Conservation (phyloP, 2,113 vertebrate species). For the Pomatostomus ruficeps region DNA sequence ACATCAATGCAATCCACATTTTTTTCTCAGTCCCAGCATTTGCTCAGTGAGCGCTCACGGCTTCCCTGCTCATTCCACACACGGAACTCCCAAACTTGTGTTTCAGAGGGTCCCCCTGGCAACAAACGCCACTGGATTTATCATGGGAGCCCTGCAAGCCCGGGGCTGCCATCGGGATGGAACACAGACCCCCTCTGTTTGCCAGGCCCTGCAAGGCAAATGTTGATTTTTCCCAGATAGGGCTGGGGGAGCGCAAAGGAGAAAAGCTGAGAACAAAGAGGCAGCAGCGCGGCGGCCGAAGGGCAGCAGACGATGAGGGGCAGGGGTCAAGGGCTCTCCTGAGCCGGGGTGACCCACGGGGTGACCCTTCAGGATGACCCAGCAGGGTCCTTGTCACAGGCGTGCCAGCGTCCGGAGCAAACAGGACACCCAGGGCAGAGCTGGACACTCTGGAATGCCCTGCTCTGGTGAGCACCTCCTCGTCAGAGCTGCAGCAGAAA, state of each 20-base stretch:
- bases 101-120: neutral
- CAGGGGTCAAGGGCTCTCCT: neutral
- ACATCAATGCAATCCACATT: neutral
- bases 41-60: rapidly evolving
- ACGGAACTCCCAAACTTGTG: neutral
- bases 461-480: neutral
- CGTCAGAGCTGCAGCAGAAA: neutral
- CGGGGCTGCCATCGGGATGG: constrained; percentile 28
- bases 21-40: neutral
- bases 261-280: neutral
- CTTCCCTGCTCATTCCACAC: neutral
- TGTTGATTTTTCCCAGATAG: constrained; percentile 62
- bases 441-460: neutral
- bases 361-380: neutral
- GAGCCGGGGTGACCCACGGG: neutral
- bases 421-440: neutral
- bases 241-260: neutral
- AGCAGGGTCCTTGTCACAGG: rapidly evolving
- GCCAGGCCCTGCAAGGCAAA: constrained; percentile 50
- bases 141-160: neutral
- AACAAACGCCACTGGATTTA: neutral
- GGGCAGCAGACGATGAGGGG: neutral
- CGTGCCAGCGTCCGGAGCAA: neutral
- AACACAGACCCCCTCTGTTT: constrained; percentile 42
- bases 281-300: neutral